Percentiles rank a stretch among this genome's conserved stretches.
phyloP scores from a whole-genome alignment of 2,888 invertebrate genomes.

The Melinaea marsaeus region DNA sequence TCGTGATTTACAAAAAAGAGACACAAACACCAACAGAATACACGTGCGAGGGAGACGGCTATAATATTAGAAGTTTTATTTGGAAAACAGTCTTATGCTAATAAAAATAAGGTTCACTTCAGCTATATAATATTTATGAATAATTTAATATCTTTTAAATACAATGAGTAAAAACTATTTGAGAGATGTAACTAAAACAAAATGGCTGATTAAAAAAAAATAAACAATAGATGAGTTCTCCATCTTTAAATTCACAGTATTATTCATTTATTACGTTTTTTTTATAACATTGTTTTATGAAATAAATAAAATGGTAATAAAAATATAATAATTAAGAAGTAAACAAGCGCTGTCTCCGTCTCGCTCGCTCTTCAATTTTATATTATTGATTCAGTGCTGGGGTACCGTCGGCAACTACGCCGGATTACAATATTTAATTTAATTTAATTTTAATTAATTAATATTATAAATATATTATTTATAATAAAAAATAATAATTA shows the following conservation, averaged over 20 bases:
- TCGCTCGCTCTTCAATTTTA: constrained; percentile 59
- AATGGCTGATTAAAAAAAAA: not conserved
- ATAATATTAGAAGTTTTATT: not conserved
- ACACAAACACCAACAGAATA: constrained; percentile 13
- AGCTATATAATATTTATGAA: not conserved
- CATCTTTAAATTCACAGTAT: no score
- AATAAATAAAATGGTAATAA: no score
- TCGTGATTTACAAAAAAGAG: constrained; percentile 9
- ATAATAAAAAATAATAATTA: not conserved
- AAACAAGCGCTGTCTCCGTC: constrained; percentile 16
- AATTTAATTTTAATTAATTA: not conserved
- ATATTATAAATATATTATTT: not conserved
- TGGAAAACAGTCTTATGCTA: not conserved
- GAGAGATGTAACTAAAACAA: constrained; percentile 5
- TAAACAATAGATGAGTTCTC: no score
- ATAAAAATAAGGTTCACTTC: not conserved
- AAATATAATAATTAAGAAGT: no score
- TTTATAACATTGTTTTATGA: no score
- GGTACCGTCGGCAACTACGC: constrained; percentile 44
- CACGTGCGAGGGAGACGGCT: constrained; percentile 22
- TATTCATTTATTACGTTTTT: no score
- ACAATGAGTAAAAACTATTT: not conserved
- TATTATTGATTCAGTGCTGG: constrained; percentile 70
- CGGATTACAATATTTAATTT: not conserved
- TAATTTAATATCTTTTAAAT: constrained; percentile 6